These are phyloP conservation scores for Cydia pomonella DNA, from an alignment of 1,140 invertebrate genomes.

Conservation along the genomic window DNA sequence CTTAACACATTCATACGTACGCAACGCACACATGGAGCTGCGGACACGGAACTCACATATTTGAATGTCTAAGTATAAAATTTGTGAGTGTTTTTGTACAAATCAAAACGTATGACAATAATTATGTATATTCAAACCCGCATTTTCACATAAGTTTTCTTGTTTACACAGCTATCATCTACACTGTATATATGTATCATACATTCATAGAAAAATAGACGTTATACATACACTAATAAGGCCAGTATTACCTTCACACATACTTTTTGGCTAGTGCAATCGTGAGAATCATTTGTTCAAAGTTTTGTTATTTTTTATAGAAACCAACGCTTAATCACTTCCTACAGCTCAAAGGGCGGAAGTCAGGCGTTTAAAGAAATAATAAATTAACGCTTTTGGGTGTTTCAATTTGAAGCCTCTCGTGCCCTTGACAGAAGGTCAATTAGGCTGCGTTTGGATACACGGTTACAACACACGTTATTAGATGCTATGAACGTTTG, in stretches of 20 bases:
- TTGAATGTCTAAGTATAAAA: neutral
- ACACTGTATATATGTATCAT: neutral
- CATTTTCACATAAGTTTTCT: neutral
- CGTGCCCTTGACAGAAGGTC: slow-evolving; percentile 69
- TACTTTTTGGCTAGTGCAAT: slow-evolving; percentile 49
- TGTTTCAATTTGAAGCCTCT: slow-evolving; percentile 63
- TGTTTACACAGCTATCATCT: neutral
- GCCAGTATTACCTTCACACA: slow-evolving; percentile 55
- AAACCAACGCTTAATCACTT: slow-evolving; percentile 75
- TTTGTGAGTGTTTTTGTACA: neutral
- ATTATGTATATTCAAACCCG: neutral
- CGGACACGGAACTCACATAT: slow-evolving; percentile 40
- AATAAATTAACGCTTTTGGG: slow-evolving; percentile 71
- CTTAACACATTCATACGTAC: slow-evolving; percentile 48
- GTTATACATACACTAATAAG: slow-evolving; percentile 3
- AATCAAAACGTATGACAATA: neutral
- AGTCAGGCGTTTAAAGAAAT: slow-evolving; percentile 75
- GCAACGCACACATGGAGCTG: slow-evolving; percentile 45
- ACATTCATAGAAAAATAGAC: neutral
- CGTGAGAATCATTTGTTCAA: slow-evolving; percentile 69
- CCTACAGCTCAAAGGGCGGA: slow-evolving; percentile 75
- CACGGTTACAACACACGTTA: slow-evolving; percentile 59
- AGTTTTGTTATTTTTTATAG: slow-evolving; percentile 73
- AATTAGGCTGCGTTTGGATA: slow-evolving; percentile 55
- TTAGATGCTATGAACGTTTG: slow-evolving; percentile 57